A percentile compares a stretch with the other conserved stretches of the same genome.
These are phyloP conservation scores for Corvus hawaiiensis DNA, from an alignment of 2,113 vertebrate species.

Conservation along the genomic window DNA sequence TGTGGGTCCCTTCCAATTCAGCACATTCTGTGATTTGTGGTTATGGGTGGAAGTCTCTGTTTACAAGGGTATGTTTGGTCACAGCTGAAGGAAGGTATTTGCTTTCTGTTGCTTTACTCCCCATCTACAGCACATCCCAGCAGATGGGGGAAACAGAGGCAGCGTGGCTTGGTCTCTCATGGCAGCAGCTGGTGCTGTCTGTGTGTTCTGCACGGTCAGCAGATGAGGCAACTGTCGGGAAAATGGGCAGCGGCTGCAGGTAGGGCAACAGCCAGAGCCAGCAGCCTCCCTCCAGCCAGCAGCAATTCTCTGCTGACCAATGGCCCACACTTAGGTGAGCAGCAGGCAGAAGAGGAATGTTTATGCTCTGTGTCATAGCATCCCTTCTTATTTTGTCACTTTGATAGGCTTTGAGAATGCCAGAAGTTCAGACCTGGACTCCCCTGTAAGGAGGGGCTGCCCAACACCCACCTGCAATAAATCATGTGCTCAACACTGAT, in stretches of 20 bases:
- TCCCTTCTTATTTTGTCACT: neutral
- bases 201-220: neutral
- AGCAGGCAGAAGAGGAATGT: neutral
- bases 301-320: neutral
- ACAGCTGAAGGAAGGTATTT: neutral
- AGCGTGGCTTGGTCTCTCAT: fast-evolving
- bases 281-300: neutral
- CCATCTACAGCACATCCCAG: neutral
- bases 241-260: neutral
- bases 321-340: neutral
- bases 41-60: neutral
- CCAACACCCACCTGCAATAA: neutral
- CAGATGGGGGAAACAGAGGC: neutral
- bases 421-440: neutral
- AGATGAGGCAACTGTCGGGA: neutral
- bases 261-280: neutral
- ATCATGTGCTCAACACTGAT: neutral
- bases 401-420: neutral
- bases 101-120: neutral
- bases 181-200: neutral
- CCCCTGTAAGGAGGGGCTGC: neutral
- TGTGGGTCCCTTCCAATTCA: neutral
- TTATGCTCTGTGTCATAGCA: neutral
- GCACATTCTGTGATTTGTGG: fast-evolving
- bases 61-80: neutral